Conservation (phyloP, 2,888 invertebrate genomes). For the Drosophila neutralis region DNA sequence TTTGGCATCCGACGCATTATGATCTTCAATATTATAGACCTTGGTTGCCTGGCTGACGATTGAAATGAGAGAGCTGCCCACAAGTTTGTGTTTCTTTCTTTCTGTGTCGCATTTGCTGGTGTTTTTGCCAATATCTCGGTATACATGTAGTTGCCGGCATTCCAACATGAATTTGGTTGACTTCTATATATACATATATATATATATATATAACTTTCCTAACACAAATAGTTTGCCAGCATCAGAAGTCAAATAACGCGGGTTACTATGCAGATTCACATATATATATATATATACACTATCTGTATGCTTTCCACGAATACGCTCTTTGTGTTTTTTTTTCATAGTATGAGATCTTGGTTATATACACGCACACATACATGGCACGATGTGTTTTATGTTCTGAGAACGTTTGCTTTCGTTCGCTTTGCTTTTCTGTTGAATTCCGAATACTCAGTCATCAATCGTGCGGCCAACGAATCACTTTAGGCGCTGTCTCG, state of each 20-base stretch:
- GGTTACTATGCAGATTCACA: too few species aligned
- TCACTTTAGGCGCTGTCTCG: background rate
- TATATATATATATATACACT: too few species aligned
- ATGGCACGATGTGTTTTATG: background rate
- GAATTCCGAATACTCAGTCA: background rate
- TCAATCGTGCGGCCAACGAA: background rate
- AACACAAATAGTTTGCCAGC: too few species aligned
- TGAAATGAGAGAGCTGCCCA: conserved; percentile 58
- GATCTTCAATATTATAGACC: conserved; percentile 35
- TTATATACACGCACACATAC: background rate
- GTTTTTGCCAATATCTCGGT: conserved; percentile 26
- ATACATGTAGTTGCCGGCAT: conserved; percentile 47
- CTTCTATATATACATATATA: too few species aligned
- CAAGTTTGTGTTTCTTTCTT: conserved; percentile 36
- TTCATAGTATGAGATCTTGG: background rate
- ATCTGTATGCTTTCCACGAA: too few species aligned
- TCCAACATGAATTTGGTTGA: conserved; percentile 12
- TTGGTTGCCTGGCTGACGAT: conserved; percentile 41
- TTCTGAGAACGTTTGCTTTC: background rate
- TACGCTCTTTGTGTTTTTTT: too few species aligned
- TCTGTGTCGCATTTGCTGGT: conserved; percentile 27
- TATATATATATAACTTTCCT: too few species aligned
- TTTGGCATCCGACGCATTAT: conserved; percentile 34
- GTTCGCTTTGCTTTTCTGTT: background rate
- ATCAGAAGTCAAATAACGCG: too few species aligned